These are phyloP conservation scores for Epinotia demarniana DNA, from an alignment of 2,888 invertebrate genomes.

Conservation along the genomic window DNA sequence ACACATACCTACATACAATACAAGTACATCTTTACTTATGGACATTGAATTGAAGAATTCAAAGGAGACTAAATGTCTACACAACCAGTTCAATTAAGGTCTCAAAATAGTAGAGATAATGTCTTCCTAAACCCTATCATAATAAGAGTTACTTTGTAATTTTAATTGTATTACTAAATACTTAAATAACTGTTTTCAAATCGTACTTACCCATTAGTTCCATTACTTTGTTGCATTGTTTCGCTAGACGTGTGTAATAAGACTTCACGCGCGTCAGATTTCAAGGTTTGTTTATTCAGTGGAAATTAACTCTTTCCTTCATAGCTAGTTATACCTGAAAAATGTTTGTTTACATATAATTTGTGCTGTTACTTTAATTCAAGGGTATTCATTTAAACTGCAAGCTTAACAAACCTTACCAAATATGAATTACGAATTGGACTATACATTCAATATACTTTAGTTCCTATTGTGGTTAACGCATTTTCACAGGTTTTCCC, in stretches of 20 bases:
- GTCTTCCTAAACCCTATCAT: too few species aligned
- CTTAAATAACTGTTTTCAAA: conserved; percentile 2
- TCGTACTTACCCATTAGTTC: conserved; percentile 59
- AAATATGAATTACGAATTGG: not conserved
- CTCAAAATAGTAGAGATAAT: too few species aligned
- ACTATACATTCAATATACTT: not conserved
- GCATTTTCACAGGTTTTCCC: conserved; percentile 33
- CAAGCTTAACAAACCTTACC: too few species aligned
- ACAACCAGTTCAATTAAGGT: too few species aligned
- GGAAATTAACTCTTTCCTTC: conserved; percentile 27
- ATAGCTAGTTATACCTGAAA: conserved; percentile 14
- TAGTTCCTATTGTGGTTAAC: not conserved
- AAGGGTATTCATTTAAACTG: not conserved
- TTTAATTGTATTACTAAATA: not conserved
- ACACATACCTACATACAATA: too few species aligned
- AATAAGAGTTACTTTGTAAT: too few species aligned
- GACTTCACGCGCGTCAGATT: conserved; percentile 31
- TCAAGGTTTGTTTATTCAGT: conserved; percentile 65
- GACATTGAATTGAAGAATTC: too few species aligned
- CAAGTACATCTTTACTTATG: too few species aligned
- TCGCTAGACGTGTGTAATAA: conserved; percentile 42
- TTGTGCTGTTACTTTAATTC: not conserved
- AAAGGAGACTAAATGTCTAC: too few species aligned
- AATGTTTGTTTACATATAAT: conserved; percentile 14
- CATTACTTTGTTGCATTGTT: conserved; percentile 60